These are phyloP conservation scores for Epirrita christyi DNA, from an alignment of 2,888 invertebrate species.

Conservation along the genomic window DNA sequence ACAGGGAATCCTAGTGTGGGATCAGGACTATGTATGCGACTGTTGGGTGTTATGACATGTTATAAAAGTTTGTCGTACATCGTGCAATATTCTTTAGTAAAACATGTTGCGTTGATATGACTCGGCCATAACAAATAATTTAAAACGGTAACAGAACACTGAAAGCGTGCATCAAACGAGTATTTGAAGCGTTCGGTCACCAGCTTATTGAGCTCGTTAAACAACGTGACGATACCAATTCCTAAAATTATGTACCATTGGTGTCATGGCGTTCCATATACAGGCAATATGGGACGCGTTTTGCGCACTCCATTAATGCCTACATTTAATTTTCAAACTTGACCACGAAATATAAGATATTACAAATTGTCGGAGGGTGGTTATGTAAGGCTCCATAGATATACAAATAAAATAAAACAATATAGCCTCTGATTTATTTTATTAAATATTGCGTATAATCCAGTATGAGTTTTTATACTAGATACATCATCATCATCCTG, in stretches of 20 bases:
- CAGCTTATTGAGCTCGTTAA: conserved; percentile 81
- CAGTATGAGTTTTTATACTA: too few species aligned
- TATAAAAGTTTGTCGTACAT: background rate
- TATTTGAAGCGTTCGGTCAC: conserved; percentile 70
- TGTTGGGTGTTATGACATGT: too few species aligned
- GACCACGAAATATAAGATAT: background rate
- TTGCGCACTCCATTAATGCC: conserved; percentile 8
- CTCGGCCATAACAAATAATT: conserved; percentile 23
- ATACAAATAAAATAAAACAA: too few species aligned
- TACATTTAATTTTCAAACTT: conserved; percentile 1
- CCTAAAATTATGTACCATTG: conserved; percentile 76
- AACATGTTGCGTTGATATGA: conserved; percentile 1
- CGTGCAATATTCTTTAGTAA: conserved; percentile 11
- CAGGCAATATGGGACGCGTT: conserved; percentile 47
- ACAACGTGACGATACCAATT: conserved; percentile 69
- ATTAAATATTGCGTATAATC: too few species aligned
- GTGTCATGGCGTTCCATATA: conserved; percentile 64
- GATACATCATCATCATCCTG: too few species aligned
- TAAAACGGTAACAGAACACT: conserved; percentile 19
- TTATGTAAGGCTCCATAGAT: too few species aligned
- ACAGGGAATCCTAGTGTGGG: too few species aligned
- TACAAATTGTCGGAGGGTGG: too few species aligned
- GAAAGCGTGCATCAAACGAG: conserved; percentile 43
- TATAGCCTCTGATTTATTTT: too few species aligned
- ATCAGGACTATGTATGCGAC: too few species aligned